Conservation (phyloP, 2,113 vertebrate genomes). For the Pavo muticus region DNA sequence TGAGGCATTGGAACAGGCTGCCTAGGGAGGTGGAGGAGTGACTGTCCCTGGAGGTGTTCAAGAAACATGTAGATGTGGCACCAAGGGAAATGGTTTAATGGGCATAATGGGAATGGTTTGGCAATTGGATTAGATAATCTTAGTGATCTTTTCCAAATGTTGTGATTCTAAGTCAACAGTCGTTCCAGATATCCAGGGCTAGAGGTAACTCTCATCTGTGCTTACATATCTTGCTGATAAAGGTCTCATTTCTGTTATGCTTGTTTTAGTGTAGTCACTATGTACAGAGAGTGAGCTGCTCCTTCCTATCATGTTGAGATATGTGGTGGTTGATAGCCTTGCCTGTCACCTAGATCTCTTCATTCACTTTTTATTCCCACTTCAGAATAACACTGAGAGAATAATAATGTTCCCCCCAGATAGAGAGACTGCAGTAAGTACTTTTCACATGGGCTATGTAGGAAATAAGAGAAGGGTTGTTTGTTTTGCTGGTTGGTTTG, state of each 20-base stretch:
- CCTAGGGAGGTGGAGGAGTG: too few relatives aligned
- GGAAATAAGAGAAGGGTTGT: background rate
- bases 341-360: background rate
- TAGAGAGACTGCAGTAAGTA: background rate
- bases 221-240: background rate
- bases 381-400: background rate
- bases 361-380: background rate
- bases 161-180: background rate
- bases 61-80: too few relatives aligned
- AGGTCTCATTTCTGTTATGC: background rate
- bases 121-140: too few relatives aligned
- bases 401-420: background rate
- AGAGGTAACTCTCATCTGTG: background rate
- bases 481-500: background rate
- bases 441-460: accelerated
- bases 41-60: too few relatives aligned
- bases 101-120: too few relatives aligned
- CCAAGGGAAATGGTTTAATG: too few relatives aligned
- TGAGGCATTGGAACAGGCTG: too few relatives aligned
- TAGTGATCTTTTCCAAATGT: too few relatives aligned
- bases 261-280: background rate
- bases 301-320: background rate
- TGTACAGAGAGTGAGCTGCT: background rate
- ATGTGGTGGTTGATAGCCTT: background rate
- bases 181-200: background rate